Evolutionary conservation across 1,140 invertebrate genomes (phyloP), one percentile per base, ranked within the genome.

Genomic region (Eurosta solidaginis): DNA sequence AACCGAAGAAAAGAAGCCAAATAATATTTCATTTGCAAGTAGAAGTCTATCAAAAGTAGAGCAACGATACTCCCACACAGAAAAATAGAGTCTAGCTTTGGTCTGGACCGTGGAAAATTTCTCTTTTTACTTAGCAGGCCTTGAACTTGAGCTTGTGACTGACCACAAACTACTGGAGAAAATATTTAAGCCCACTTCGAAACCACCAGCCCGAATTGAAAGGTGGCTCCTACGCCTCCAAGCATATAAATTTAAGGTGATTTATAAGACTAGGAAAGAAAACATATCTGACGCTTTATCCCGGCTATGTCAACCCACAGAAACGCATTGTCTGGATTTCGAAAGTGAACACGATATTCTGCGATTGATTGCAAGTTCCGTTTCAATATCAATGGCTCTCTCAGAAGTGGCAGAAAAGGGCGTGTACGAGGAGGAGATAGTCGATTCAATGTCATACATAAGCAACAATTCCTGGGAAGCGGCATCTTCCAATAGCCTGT

Each of bases 201-300:
- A 47, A 17, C 83, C 84, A 50, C 81, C 79, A 49, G 83, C 82
- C 33, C 52, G 83, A 47, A 86, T 88, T 40, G 83, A 88, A 79
- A 52, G 85, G 73, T 88, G 87, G 87, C 54, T 87, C 20, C 68
- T 87, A 29, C 79, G 83, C 50, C 78, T 87, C 54, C 82, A 84
- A 85, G 45, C 85, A 27, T 86, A 78, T 76, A 82, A 81, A 78
- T 87, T 80, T 78, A 81, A 82, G 73, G 80, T 87, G 17, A 80
- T 84, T 45, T 88, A 87, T 78, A 79, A 82, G 76, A 42, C 84
- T 76, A 84, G 84, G 10, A 88, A 88, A 74, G 73, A 78, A 63
- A 89, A 89, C 44, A 86, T 88, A 33, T 84, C 87, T 5, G 88
- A 88, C 78, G 47, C 83, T 14, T 63, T 88, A 40, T 89, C 88